Base-by-base conservation (phyloP, 1,140 invertebrate genomes). In the Ladona fulva region DNA sequence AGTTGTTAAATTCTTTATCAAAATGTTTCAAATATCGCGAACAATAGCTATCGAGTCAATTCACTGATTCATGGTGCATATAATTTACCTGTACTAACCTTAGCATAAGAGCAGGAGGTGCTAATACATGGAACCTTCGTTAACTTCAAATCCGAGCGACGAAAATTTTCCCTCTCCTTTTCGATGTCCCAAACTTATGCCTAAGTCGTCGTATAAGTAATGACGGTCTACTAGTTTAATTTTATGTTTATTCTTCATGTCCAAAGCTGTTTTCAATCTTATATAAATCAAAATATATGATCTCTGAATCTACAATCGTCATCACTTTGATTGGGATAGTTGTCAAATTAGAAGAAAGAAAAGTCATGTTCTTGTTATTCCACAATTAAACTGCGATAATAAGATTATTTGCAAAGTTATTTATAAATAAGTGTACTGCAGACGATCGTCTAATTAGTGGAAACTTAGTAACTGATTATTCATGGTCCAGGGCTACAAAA, bases 161-260 rank as follows among this genome's bases (percentile, higher is more conserved):
- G n/a, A 66, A 22, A 19, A 66, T 66, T 66, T 66, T 66, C 52
- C 12, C 52, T 66, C 52, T 5, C 52, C 52, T 66, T 19, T 66
- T 66, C 52, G 52, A 66, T 19, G n/a, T 66, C n/a, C 52, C 52
- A 66, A 66, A 66, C 3, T 66, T 66, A 6, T 66, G 52, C 52
- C 52, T 66, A 66, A n/a, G n/a, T n/a, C 52, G 52, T 66, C 52
- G 52, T 66, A 66, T 66, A 19, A 19, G n/a, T 66, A 19, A 66
- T 66, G 14, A 66, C 16, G 52, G 52, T 66, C 52, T 66, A 66
- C 52, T 6, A 66, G 52, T 66, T 66, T 66, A 5, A 66, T 22
- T 66, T 66, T 66, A 66, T 66, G 52, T 22, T 66, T 66, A 66
- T 66, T 66, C 52, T 66, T 66, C 52, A 66, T 66, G 52, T 19